phyloP scores from a whole-genome alignment of 1,140 invertebrate species.

The Bombus sibiricus region DNA sequence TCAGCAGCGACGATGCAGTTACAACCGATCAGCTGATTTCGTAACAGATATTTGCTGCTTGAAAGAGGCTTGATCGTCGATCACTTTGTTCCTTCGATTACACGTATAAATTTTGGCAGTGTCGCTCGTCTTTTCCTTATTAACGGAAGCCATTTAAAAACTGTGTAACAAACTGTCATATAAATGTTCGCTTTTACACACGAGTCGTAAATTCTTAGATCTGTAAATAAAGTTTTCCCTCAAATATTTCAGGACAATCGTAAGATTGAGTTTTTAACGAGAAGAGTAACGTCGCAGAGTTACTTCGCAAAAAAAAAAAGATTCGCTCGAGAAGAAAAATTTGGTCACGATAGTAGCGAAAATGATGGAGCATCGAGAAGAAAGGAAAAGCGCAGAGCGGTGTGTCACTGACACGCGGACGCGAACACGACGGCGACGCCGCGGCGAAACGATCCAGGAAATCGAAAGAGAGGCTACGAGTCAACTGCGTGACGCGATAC shows the following conservation, averaged over 20 bases:
- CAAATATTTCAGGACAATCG: background rate
- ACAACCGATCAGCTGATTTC: too few relatives aligned
- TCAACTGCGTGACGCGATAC: background rate
- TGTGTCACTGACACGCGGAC: background rate
- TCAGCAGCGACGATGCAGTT: too few relatives aligned
- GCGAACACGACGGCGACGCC: background rate
- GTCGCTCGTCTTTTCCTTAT: too few relatives aligned
- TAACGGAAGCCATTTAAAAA: too few relatives aligned
- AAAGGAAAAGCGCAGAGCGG: background rate
- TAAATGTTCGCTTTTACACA: rapidly evolving
- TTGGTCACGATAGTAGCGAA: rapidly evolving
- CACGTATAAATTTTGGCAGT: too few relatives aligned
- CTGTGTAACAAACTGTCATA: rapidly evolving
- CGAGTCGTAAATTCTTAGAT: background rate
- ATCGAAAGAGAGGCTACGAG: background rate
- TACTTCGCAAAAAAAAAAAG: background rate
- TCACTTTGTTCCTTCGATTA: too few relatives aligned
- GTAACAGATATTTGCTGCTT: too few relatives aligned
- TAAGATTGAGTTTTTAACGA: rapidly evolving
- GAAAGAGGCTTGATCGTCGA: too few relatives aligned
- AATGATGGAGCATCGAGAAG: background rate
- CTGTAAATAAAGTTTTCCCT: rapidly evolving
- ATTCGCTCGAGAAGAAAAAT: background rate
- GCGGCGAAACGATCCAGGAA: background rate
- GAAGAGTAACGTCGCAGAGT: background rate